Evolutionary conservation across 2,797 vertebrate genomes (phyloP), one percentile per base, ranked within the genome.

Genomic region (Falco cherrug): DNA sequence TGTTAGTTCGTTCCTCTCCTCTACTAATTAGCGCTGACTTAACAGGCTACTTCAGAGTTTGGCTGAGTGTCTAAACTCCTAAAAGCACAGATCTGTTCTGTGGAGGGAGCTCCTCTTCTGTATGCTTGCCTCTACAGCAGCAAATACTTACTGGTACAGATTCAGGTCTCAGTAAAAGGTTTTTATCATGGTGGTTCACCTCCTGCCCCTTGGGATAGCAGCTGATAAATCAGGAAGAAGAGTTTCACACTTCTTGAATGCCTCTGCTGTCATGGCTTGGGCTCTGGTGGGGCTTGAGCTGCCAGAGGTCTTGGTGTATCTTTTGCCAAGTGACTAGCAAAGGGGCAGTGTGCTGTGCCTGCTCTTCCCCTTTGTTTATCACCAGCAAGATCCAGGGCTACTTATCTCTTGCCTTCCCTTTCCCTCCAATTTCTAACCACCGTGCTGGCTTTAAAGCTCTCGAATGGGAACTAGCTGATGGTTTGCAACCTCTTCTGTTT

Each of bases 181-280:
- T 87, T 95, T 95, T 91, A 87, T 90, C 6, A 25, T 16, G 54
- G 77, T 70, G 82, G 77, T 95, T 96, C 91, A 94, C 93, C 81
- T 94, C 74, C 84, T 94, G 84, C 51, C 90, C 84, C 76, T 67
- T 1, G 59, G 75, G 92, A 87, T 69, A 93, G 90, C 85, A 81
- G 84, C 57, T 85, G 87, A 83, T 94, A 95, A 95, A 95, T 93
- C 90, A 92, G 89, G 81, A 82, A 87, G 65, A 73, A 0, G 18
- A 43, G 63, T 56, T 85, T 75, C 87, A 73, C 81, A 19, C 92
- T 87, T 89, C 61, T 37, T 69, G 61, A 84, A 67, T 69, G 81
- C 87, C 60, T 91, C 61, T 25, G 31, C 71, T 18, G 37, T 50
- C 50, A 83, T 16, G 50, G 68, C 74, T 93, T 39, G n/a, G 41